Conservation (phyloP, 2,113 vertebrate species). For the Gymnocephalus cernua region DNA sequence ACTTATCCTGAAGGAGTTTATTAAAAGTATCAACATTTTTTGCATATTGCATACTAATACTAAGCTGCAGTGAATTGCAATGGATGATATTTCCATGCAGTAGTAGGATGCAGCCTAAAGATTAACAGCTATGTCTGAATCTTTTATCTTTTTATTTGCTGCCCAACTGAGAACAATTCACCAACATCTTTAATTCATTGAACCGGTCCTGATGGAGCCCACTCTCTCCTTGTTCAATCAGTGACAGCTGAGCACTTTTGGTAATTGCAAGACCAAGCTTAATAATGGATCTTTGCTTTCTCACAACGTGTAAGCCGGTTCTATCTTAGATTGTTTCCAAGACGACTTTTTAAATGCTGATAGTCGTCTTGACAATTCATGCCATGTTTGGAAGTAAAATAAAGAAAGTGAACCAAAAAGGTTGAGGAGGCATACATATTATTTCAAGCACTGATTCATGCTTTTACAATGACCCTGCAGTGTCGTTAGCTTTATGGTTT, state of each 20-base stretch:
- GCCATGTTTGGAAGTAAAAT: not conserved
- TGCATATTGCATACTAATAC: not conserved
- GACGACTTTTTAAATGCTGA: conserved; percentile 10
- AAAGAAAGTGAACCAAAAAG: not conserved
- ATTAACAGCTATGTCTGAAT: not conserved
- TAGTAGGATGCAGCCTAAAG: not conserved
- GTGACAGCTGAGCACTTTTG: conserved; percentile 24
- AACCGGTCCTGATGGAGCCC: conserved; percentile 6
- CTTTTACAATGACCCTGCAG: not conserved
- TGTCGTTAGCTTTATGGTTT: not conserved
- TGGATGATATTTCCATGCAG: not conserved
- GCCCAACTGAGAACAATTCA: not conserved
- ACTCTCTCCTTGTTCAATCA: not conserved
- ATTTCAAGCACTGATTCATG: not conserved
- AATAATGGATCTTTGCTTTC: not conserved
- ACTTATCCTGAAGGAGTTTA: not conserved
- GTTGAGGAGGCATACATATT: not conserved
- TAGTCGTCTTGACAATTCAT: not conserved
- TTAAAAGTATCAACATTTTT: not conserved
- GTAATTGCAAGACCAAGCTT: conserved; percentile 23
- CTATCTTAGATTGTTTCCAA: not conserved
- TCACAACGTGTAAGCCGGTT: not conserved
- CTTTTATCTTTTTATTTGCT: not conserved
- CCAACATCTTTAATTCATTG: conserved; percentile 10
- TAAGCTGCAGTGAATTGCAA: not conserved